Evolutionary conservation across 2,113 vertebrate species (phyloP), one percentile per base, ranked within the genome.

Genomic region (Atractosteus spatula): DNA sequence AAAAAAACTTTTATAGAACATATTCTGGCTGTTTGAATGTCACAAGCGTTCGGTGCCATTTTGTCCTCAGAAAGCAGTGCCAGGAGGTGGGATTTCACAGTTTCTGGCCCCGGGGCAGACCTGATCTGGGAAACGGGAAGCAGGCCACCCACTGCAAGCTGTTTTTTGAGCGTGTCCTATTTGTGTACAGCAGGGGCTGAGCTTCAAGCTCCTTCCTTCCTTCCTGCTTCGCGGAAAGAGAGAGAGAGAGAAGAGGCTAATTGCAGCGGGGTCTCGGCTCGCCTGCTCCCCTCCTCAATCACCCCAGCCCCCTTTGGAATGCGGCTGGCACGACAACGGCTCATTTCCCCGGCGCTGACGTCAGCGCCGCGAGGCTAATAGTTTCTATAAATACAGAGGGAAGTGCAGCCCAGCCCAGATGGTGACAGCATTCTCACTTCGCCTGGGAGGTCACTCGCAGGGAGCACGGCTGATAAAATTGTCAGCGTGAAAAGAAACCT

Each of bases 311-410:
- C 70, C 77, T 70, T 0, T 0, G 74, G 72, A 45, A 3, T 72
- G 71, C 76, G 80, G 81, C 68, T 80, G 82, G 80, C 78, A n/a
- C 55, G 75, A 81, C 81, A 69, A 75, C 79, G 86, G 74, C 76
- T 69, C 84, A 77, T 80, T 84, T 80, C 72, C 84, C 3, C 74
- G 57, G 77, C 64, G 45, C 63, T 76, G 90, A 93, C 89, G 88
- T 93, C 92, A 94, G 86, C 81, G 73, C 71, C 77, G 78, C 71
- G 1, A 29, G 29, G 29, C 29, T 29, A 29, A 80, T 56, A 8
- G 79, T 2, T 70, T 84, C 92, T 93, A 94, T 89, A 93, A 92
- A 94, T 93, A 94, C 82, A 78, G 68, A 71, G 44, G 43, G 0
- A 42, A 70, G 73, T 29, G 79, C 77, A 70, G 42, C 17, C 17